Base-by-base conservation (phyloP, 2,888 invertebrate genomes). In the Heteropelma amictum region DNA sequence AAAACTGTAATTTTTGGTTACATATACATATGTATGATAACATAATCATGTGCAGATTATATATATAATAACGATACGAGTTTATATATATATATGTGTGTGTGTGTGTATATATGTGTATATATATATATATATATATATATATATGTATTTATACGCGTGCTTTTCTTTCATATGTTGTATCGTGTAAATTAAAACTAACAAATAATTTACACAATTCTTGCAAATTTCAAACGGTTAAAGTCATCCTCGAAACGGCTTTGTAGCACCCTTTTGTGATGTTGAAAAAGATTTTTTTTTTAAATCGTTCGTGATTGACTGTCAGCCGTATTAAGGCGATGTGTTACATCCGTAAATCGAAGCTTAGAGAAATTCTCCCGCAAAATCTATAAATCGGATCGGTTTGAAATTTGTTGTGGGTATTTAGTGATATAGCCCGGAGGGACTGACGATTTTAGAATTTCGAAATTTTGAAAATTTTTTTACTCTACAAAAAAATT, bases 1-100 rank as follows among this genome's bases (percentile, higher is more conserved):
- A 88, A 88, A 88, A 88, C 86, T 88, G 88, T 86, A 87, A 84
- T 85, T 86, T 85, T 87, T 87, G 83, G 87, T 88, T 87, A 87
- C 85, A 87, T 85, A 79, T 84, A 85, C 83, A 84, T 81, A 77
- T 76, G 77, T 81, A 77, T 80, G 77, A 83, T 81, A 82, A 79
- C 76, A 67, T 79, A 71, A 80, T 82, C 80, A 80, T 82, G 78
- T 64, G 79, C 76, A 77, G 72, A 73, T 76, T 72, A 73, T 75
- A 72, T n/a, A 51, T 64, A 79, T 78, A 79, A 81, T 86, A 87
- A 86, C 82, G 80, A 76, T 83, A 81, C 76, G 82, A 65, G 79
- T 84, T 79, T 79, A 81, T 82, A 81, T 81, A 79, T 72, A 56
- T 65, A 45, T 74, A 49, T 54, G 33, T 54, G n/a, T 40, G 28